Percentiles rank a stretch among this genome's conserved stretches.
These are phyloP conservation scores for Polydesmus complanatus DNA, from an alignment of 2,888 invertebrate species.

Conservation along the genomic window DNA sequence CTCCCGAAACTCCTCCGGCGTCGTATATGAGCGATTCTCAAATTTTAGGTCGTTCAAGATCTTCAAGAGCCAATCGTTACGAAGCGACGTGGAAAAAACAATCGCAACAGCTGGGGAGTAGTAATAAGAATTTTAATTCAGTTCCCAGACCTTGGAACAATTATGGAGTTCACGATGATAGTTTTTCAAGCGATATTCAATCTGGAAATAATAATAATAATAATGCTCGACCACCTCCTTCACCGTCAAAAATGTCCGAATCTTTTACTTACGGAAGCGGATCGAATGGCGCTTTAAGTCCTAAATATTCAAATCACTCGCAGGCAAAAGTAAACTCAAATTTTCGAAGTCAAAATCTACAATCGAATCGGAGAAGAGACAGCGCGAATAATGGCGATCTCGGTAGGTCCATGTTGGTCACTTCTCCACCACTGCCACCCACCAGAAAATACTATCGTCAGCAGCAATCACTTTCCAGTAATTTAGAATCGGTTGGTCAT, in stretches of 20 bases:
- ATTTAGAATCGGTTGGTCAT: slow-evolving; percentile 7
- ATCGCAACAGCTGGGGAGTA: not conserved
- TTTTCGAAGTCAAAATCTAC: not conserved
- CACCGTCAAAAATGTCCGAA: not conserved
- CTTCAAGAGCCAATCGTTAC: not conserved
- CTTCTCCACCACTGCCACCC: slow-evolving; percentile 8
- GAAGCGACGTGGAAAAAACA: not conserved
- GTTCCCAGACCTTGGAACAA: slow-evolving; percentile 13
- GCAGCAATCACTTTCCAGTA: slow-evolving; percentile 10
- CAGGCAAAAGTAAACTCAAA: not conserved
- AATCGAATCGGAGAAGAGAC: not conserved
- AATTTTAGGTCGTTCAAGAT: too few species aligned
- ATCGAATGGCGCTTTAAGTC: not conserved
- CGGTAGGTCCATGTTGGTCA: not conserved
- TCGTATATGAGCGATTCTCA: slow-evolving; percentile 15
- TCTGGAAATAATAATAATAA: not conserved
- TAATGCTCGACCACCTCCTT: not conserved
- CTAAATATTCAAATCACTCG: not conserved
- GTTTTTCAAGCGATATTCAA: not conserved
- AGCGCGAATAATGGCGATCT: not conserved
- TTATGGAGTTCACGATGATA: not conserved
- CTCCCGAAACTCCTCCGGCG: not conserved
- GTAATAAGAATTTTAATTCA: slow-evolving; percentile 14
- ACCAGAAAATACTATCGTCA: slow-evolving; percentile 12
- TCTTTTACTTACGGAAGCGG: not conserved